Evolutionary conservation across 2,888 invertebrate species (phyloP), one percentile per base, ranked within the genome.

Genomic region (Maniola hyperantus): DNA sequence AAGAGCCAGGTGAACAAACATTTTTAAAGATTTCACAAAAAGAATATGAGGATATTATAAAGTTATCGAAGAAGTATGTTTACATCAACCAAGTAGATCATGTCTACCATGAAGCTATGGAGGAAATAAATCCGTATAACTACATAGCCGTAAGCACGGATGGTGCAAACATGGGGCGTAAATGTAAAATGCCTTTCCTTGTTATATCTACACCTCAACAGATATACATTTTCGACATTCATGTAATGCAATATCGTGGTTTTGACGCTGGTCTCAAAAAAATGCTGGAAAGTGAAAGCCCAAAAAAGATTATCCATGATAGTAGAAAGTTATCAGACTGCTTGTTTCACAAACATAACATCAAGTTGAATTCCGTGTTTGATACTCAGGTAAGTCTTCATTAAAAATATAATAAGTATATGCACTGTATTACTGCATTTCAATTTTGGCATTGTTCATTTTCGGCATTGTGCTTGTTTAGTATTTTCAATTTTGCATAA

Each of bases 281-380:
- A 54, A 73, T 93, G 5, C 81, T 93, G 62, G 89, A 92, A 75
- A 84, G 85, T 81, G 85, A 85, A 42, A 77, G 73, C 60, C 88
- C 93, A 36, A 88, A 92, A 65, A 94, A 94, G 84, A 93, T 95
- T 72, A 85, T 94, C 39, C 94, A 95, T 84, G 93, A 94, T 76
- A 93, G 93, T 71, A 87, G 94, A 68, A 88, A 89, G 71, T 77
- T 93, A 65, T 93, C 94, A 0, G 95, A 95, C 76, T 93, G 94
- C 73, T 81, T 95, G 57, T 91, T 87, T 78, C 94, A 94, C 77
- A 93, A 93, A 75, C 94, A 93, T 78, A 85, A 89, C 79, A 89
- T 94, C 11, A 88, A 90, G 73, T 79, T 94, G 62, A 81, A 85
- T 66, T 94, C 94, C 74, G 88, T 95, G 48, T 94, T 94, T 90